Evolutionary conservation across 2,113 vertebrate species (phyloP), one percentile per base, ranked within the genome.

Genomic region (Prochilodus magdalenae): DNA sequence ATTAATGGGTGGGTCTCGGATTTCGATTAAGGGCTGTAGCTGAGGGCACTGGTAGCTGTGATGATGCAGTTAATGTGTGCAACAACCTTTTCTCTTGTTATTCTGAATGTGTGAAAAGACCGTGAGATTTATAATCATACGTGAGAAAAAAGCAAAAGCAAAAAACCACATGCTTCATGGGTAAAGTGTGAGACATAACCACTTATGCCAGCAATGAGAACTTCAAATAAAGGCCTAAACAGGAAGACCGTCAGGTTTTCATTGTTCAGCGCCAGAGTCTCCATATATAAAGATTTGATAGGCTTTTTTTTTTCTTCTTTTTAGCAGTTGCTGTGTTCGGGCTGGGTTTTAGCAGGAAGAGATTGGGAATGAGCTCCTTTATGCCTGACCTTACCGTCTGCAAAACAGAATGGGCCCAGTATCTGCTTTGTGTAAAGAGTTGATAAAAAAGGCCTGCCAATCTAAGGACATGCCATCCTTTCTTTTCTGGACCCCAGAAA

Each of bases 361-460:
- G 24, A 26, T n/a, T 60, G 59, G 12, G 60, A 66, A 33, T 7
- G 13, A 30, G 27, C 63, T 66, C 16, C 65, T 36, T 22, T 36
- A 12, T 1, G 65, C 60, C 60, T 15, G 13, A 26, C n/a, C 65
- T 67, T 10, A 8, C 62, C 26, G 10, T 16, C 26, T 30, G 15
- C 29, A 30, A 18, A 65, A 4, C 26, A 65, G 27, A 65, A 18
- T 15, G 20, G 6, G 40, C 40, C 40, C 8, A 65, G 62, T 27
- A 65, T 27, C 16, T 36, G 29, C 65, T 67, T 20, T 67, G 30
- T 18, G 20, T 8, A 8, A 67, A 67, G 33, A 67, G 30, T 30
- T 67, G 65, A 67, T 67, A 67, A 67, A 67, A 67, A 22, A 55
- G 63, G 27, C 10, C 27, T 30, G 27, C 30, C n/a, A 36, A 55